phyloP scores from a whole-genome alignment of 2,113 vertebrate species.

The Hippopotamus amphibius region DNA sequence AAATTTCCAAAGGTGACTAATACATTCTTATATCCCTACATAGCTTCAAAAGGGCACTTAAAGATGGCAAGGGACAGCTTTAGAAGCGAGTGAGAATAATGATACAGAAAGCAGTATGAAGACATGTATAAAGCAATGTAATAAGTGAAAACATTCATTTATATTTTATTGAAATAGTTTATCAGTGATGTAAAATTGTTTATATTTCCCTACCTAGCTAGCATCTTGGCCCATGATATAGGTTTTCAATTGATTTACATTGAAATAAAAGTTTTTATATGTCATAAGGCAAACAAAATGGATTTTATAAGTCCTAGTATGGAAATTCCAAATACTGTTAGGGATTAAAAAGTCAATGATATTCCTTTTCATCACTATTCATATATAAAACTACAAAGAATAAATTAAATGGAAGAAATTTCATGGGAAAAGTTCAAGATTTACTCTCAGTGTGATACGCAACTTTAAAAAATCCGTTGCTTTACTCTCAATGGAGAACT shows the following conservation, averaged over 20 bases:
- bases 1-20: slow-evolving; percentile 1
- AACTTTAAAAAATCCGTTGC: neutral
- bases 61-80: neutral
- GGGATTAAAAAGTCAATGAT: slow-evolving; percentile 3
- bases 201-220: neutral
- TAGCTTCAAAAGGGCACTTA: neutral
- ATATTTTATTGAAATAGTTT: slow-evolving; percentile 35
- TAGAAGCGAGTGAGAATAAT: neutral
- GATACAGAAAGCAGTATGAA: neutral
- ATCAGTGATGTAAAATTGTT: neutral
- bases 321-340: neutral
- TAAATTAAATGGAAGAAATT: slow-evolving; percentile 48
- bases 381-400: slow-evolving; percentile 42
- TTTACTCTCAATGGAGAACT: slow-evolving; percentile 44
- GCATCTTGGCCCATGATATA: neutral
- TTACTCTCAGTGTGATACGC: neutral
- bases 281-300: neutral
- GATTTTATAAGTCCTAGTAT: neutral
- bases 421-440: neutral
- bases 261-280: neutral
- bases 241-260: neutral
- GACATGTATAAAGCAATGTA: neutral
- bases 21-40: neutral
- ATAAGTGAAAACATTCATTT: neutral
- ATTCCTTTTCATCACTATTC: neutral